Evolutionary conservation across 2,888 invertebrate species (phyloP), one percentile per base, ranked within the genome.

Genomic region (Hypena proboscidalis): DNA sequence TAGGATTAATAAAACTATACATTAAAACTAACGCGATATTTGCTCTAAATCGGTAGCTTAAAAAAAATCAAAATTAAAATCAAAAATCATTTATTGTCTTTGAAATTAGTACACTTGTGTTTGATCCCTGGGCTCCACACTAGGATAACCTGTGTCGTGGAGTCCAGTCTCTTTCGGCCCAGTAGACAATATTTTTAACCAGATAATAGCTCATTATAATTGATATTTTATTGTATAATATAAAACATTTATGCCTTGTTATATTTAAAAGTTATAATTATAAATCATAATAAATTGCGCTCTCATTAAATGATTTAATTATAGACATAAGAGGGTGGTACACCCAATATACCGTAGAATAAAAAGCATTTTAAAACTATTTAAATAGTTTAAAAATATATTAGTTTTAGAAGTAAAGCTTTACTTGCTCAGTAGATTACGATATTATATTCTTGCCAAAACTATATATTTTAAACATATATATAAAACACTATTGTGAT

Each of bases 381-480:
- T 23, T n/a, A n/a, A 23, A 19, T 23, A 2, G 6, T 35, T 4
- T 13, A 11, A 15, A 11, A 19, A 11, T 25, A 9, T 8, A 5
- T 3, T 39, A 32, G 31, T 7, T 8, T 25, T 32, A 39, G 19
- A 20, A 25, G 31, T 13, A 22, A 23, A 39, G 20, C 26, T 39
- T 38, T 26, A 32, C 5, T 32, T 19, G 40, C 40, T 33, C 40
- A 27, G 14, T 31, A 35, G 32, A 33, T 22, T 15, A 21, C n/a
- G 26, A 19, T 15, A 4, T 9, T 25, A 20, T 31, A 47, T 57
- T 77, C 74, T 80, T 80, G 77, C 77, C 78, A 74, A 70, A 66
- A 57, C 22, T 40, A 36, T 30, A 33, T 13, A 31, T 35, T 10
- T 37, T 38, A 9, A 13, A 26, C 43, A 30, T 23, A 27, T 22